Evolutionary conservation across 2,113 vertebrate genomes (phyloP).

Genomic region (Ictalurus furcatus): DNA sequence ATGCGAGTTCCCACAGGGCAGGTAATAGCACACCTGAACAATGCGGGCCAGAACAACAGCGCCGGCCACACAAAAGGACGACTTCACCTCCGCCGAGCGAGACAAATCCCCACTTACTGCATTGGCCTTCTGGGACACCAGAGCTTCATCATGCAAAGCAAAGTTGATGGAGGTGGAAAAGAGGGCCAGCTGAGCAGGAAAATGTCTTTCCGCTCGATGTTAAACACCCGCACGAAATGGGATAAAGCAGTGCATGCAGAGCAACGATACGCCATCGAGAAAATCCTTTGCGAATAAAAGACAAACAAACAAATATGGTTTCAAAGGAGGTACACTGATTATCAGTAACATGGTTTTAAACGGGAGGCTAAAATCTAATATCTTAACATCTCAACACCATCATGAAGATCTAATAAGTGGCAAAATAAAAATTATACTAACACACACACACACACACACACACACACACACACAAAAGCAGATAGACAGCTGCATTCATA

Average conservation of each 20-base stretch:
- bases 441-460: neutral
- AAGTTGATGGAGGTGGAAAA: slow-evolving; percentile 6
- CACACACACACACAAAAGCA: neutral
- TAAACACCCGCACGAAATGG: neutral
- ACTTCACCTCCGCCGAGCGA: slow-evolving; percentile 50
- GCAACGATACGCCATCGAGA: neutral
- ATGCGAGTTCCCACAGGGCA: slow-evolving; percentile 57
- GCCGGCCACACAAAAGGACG: slow-evolving; percentile 33
- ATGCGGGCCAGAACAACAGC: slow-evolving; percentile 46
- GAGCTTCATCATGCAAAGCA: slow-evolving; percentile 27
- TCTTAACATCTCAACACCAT: neutral
- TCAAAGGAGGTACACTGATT: neutral
- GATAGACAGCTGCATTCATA: neutral
- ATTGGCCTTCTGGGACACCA: neutral
- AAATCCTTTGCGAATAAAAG: neutral
- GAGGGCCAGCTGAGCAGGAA: slow-evolving; percentile 11
- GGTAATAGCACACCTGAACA: slow-evolving; percentile 64
- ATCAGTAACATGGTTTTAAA: neutral
- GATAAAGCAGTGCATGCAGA: neutral
- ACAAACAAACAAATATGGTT: neutral
- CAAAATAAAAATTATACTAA: neutral
- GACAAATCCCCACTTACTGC: slow-evolving; percentile 26
- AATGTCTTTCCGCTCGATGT: neutral
- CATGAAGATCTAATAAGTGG: neutral
- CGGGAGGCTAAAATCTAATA: neutral